Percentiles rank a stretch among this genome's conserved stretches.
phyloP scores from a whole-genome alignment of 2,113 vertebrate genomes.

The Ranitomeya variabilis region DNA sequence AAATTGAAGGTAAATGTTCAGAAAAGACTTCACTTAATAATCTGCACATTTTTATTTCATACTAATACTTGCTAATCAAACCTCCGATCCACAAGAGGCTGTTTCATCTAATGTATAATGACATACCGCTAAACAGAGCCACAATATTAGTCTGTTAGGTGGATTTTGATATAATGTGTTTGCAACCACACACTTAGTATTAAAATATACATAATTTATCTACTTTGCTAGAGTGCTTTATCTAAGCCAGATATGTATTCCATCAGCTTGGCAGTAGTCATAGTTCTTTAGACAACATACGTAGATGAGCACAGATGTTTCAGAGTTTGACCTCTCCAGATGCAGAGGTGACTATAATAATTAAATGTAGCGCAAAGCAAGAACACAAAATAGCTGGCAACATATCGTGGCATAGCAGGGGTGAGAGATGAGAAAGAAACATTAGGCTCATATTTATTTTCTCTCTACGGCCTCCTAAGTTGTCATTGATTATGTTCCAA shows the following conservation, averaged over 20 bases:
- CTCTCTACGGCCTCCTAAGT: background rate
- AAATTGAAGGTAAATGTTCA: background rate
- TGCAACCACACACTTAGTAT: background rate
- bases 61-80: background rate
- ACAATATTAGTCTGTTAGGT: background rate
- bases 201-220: constrained; percentile 13
- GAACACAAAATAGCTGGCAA: constrained; percentile 23
- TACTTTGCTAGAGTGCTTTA: constrained; percentile 16
- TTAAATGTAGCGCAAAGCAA: constrained; percentile 7
- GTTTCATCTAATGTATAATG: background rate
- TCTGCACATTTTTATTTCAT: background rate
- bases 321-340: constrained; percentile 47
- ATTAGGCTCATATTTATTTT: constrained; percentile 45
- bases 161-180: background rate
- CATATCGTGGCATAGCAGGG: constrained; percentile 32
- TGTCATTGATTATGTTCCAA: constrained; percentile 37
- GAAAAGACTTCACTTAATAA: no score
- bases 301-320: constrained; percentile 47
- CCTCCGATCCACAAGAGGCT: background rate
- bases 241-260: background rate
- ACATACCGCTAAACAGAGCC: background rate
- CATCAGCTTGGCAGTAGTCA: constrained; percentile 24
- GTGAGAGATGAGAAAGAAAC: constrained; percentile 22
- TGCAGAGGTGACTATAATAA: constrained; percentile 41
- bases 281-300: constrained; percentile 36